Evolutionary conservation across 2,113 vertebrate genomes (phyloP).

Genomic region (Cariama cristata): DNA sequence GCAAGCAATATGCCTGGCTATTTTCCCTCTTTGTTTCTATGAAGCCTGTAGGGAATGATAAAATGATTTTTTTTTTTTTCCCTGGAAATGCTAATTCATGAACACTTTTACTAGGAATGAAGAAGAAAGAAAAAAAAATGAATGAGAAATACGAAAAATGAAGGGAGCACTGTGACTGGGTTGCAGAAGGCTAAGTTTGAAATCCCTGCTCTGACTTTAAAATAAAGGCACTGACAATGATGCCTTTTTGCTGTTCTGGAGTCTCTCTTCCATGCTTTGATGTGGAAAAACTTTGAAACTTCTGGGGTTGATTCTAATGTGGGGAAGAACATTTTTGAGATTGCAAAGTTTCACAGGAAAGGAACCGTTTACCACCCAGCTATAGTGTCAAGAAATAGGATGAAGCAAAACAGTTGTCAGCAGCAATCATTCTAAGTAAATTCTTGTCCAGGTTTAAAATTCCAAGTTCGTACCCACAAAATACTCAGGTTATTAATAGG

Average conservation of each 20-base stretch:
- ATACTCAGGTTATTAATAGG: neutral
- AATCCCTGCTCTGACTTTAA: neutral
- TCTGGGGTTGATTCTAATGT: conserved; percentile 33
- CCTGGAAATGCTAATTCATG: neutral
- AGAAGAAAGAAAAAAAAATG: neutral
- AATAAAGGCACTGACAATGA: neutral
- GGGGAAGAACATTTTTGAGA: conserved; percentile 2
- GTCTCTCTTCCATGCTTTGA: neutral
- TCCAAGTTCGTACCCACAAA: neutral
- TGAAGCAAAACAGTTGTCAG: neutral
- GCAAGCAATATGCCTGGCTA: neutral
- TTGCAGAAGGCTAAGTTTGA: conserved; percentile 15
- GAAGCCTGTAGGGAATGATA: neutral
- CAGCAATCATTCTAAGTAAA: neutral
- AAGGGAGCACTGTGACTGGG: neutral
- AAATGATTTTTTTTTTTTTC: neutral
- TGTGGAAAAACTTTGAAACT: conserved; percentile 14
- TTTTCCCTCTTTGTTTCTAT: neutral
- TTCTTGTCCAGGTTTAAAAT: neutral
- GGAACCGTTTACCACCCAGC: neutral
- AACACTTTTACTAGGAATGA: neutral
- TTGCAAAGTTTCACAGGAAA: neutral
- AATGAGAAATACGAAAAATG: neutral
- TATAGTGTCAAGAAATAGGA: neutral
- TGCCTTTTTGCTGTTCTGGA: conserved; percentile 14